Percentiles rank a stretch among this genome's conserved stretches.
Conservation (phyloP, 2,113 vertebrate genomes). For the Scopus umbretta region DNA sequence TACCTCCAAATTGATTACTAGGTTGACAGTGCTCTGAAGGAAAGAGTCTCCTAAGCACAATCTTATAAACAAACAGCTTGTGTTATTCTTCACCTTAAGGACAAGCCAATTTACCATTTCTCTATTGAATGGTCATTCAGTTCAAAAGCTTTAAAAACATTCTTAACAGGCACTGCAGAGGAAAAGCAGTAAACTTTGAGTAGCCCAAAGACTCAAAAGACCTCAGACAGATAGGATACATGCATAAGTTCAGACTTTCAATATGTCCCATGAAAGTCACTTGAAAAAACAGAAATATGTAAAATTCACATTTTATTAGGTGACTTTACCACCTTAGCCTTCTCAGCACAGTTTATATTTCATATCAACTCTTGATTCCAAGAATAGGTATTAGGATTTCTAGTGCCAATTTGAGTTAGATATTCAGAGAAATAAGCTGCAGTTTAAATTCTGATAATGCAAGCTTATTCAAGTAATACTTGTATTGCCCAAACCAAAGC, state of each 20-base stretch:
- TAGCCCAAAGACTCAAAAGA: background rate
- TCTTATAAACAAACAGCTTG: background rate
- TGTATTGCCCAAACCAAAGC: background rate
- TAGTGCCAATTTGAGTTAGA: background rate
- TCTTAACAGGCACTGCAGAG: background rate
- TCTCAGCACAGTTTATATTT: background rate
- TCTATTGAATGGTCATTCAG: background rate
- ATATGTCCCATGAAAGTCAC: background rate
- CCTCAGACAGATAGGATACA: background rate
- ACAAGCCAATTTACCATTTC: background rate
- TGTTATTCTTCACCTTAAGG: background rate
- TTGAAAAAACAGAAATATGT: background rate
- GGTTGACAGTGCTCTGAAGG: background rate
- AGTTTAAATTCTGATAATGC: background rate
- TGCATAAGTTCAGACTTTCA: background rate
- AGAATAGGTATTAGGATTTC: background rate
- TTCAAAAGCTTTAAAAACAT: background rate
- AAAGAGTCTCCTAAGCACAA: background rate
- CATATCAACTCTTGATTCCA: background rate
- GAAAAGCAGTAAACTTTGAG: background rate
- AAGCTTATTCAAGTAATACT: background rate
- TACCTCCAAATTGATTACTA: background rate
- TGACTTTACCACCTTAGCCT: background rate
- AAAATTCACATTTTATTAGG: background rate
- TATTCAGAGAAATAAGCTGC: background rate